Base-by-base conservation (phyloP, 2,888 invertebrate genomes). In the Pammene fasciana region DNA sequence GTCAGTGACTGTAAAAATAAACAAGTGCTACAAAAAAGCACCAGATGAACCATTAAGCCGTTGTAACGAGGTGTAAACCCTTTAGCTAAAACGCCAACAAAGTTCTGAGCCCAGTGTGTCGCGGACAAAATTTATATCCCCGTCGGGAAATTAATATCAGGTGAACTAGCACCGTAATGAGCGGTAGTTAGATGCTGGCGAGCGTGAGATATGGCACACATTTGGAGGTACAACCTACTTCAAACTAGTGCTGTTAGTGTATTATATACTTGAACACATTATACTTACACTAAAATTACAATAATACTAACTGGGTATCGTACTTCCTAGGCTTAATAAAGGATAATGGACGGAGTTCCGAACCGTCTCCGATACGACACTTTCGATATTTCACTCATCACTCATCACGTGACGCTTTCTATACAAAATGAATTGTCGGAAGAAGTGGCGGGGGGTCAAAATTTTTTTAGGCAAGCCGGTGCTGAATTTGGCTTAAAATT, bases 131-230 rank as follows among this genome's bases (percentile, higher is more conserved):
- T 92, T 90, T 92, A 92, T 91, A 81, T 76, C 79, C 78, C 92
- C 88, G 73, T 78, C 76, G 92, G 92, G 92, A 92, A 92, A 92
- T 92, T 91, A 91, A 86, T 87, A 88, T 87, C 87, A 89, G 88
- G 88, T 89, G 85, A 79, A 76, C 78, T 75, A 75, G 73, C 64
- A 65, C 38, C 46, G 65, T 56, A 70, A 70, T 62, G 67, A 67
- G 55, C 55, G 16, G 64, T 55, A 55, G 64, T 70, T 54, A 61
- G 50, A 65, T n/a, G 70, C 16, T 48, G 54, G 61, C 26, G 16
- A 13, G 43, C n/a, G n/a, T 26, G 18, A 52, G 62, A 65, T 54
- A 62, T 61, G 55, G 54, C 41, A 14, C 46, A 45, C 48, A 14
- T 46, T 54, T 55, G 56, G 41, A 50, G 60, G 34, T 65, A 65